These are phyloP conservation scores for Melolontha melolontha DNA, from an alignment of 2,888 invertebrate genomes.

Conservation along the genomic window DNA sequence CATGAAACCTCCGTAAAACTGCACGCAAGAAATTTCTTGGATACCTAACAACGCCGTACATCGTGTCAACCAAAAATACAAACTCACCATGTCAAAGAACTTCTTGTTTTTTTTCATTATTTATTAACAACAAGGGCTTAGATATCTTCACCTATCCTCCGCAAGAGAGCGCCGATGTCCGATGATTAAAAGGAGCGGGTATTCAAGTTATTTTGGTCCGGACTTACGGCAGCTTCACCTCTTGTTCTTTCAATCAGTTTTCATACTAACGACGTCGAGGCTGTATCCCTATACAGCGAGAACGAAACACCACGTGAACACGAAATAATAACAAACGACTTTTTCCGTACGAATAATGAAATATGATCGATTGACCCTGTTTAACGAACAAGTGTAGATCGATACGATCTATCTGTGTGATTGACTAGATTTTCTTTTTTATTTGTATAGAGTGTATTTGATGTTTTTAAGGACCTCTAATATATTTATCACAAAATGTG, in stretches of 20 bases:
- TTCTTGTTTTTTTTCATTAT: constrained; percentile 24
- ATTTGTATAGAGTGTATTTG: constrained; percentile 28
- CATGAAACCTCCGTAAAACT: no score
- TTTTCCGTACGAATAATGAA: constrained; percentile 27
- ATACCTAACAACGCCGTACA: neutral
- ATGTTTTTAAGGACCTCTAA: constrained; percentile 34
- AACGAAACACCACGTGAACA: constrained; percentile 43
- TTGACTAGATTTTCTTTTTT: constrained; percentile 29
- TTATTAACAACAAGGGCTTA: constrained; percentile 30
- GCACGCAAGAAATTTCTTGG: neutral
- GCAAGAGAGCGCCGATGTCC: constrained; percentile 29
- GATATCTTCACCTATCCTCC: constrained; percentile 31
- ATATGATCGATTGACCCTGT: constrained; percentile 31
- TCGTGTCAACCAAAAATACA: constrained; percentile 25
- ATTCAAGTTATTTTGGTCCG: constrained; percentile 56
- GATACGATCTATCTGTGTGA: constrained; percentile 34
- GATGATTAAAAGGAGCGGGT: constrained; percentile 50
- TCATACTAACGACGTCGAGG: constrained; percentile 55
- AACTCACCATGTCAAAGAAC: constrained; percentile 16
- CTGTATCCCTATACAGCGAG: constrained; percentile 50
- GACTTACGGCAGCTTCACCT: constrained; percentile 47
- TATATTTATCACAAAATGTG: constrained; percentile 41
- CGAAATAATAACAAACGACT: constrained; percentile 40
- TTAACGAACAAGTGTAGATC: constrained; percentile 22
- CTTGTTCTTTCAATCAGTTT: constrained; percentile 56